Conservation (phyloP, 2,113 vertebrate species). For the Tachycineta bicolor region DNA sequence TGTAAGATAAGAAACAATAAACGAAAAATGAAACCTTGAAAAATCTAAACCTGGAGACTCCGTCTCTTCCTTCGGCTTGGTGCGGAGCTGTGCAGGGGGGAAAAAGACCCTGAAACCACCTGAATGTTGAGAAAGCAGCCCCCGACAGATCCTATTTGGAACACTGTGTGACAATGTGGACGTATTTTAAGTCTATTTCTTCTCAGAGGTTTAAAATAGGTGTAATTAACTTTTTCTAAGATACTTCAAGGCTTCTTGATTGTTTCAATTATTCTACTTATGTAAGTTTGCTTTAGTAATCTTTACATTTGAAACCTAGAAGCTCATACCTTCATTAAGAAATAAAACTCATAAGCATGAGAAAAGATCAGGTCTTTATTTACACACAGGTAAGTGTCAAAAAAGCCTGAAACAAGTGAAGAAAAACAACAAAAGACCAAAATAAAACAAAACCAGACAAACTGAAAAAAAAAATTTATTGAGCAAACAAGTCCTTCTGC, state of each 20-base stretch:
- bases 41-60: no score
- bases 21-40: no score
- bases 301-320: not conserved
- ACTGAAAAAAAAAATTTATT: not conserved
- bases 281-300: not conserved
- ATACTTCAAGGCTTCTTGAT: not conserved
- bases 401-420: not conserved
- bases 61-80: no score
- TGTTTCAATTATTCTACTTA: not conserved
- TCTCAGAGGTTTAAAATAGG: not conserved
- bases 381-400: not conserved
- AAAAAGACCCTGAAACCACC: no score
- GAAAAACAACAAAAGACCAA: no score
- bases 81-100: no score
- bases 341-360: not conserved
- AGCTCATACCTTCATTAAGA: not conserved
- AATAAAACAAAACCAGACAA: not conserved
- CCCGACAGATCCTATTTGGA: no score
- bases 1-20: no score
- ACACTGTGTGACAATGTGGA: not conserved
- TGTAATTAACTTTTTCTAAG: not conserved
- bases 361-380: conserved; percentile 6
- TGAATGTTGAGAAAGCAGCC: no score
- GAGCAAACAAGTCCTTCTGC: not conserved
- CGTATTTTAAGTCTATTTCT: not conserved